Evolutionary conservation across 2,888 invertebrate species (phyloP).

Genomic region (Drosophila paramelanica): DNA sequence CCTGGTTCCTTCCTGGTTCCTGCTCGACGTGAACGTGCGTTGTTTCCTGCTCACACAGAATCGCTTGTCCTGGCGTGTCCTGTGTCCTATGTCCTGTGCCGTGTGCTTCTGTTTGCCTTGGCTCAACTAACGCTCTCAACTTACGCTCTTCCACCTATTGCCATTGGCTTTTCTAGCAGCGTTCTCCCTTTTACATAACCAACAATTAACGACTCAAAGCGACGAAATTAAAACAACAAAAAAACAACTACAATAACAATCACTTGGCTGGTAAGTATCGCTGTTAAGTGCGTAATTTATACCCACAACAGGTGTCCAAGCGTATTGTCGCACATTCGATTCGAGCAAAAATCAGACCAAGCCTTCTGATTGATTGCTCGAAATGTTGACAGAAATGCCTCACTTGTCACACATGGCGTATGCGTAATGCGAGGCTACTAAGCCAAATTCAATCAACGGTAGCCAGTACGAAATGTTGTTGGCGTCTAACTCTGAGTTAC

Average conservation of each 20-base stretch:
- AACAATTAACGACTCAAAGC: conserved; percentile 37
- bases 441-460: conserved; percentile 5
- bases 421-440: conserved; percentile 42
- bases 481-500: no score
- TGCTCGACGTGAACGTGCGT: conserved; percentile 76
- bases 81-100: conserved; percentile 24
- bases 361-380: conserved; percentile 53
- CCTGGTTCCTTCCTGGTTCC: conserved; percentile 71
- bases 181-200: conserved; percentile 16
- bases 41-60: conserved; percentile 63
- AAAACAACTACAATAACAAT: conserved; percentile 22
- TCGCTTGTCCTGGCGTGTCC: conserved; percentile 31
- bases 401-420: conserved; percentile 50
- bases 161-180: conserved; percentile 12
- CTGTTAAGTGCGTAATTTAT: neutral
- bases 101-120: conserved; percentile 45
- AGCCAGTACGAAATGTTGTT: neutral
- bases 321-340: neutral
- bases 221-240: conserved; percentile 43
- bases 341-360: neutral
- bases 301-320: conserved; percentile 41
- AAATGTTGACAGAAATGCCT: conserved; percentile 8
- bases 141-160: neutral
- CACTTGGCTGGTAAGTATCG: conserved; percentile 24
- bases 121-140: conserved; percentile 20